Evolutionary conservation across 2,888 invertebrate genomes (phyloP).

Genomic region (Coleophora flavipennella): DNA sequence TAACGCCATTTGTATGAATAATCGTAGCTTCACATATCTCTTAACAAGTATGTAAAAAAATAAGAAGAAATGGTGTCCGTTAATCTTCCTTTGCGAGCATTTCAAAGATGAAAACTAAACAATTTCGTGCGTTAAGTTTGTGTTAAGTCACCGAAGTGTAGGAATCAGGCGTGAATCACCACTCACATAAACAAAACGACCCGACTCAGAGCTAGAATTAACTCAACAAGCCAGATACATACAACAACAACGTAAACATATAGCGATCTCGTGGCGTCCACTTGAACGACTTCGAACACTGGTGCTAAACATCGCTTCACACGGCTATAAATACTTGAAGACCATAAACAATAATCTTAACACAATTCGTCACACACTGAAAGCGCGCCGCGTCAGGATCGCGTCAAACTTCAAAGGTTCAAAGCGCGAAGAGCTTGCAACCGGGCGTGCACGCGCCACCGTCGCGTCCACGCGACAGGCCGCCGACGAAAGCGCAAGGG

Average conservation of each 20-base stretch:
- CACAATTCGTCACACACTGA: slow-evolving; percentile 45
- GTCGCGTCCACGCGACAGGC: slow-evolving; percentile 60
- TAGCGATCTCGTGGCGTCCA: slow-evolving; percentile 39
- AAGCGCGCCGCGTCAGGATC: slow-evolving; percentile 21
- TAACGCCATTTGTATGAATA: no score
- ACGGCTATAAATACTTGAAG: slow-evolving; percentile 49
- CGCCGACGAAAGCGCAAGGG: slow-evolving; percentile 53
- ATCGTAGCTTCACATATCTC: no score
- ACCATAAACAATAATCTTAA: slow-evolving; percentile 52
- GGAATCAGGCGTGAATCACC: slow-evolving; percentile 44
- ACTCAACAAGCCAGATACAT: slow-evolving; percentile 28
- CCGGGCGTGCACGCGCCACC: slow-evolving; percentile 57
- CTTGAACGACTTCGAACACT: slow-evolving; percentile 28
- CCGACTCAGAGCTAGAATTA: slow-evolving; percentile 36
- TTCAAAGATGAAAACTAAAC: no score
- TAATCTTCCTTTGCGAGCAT: no score
- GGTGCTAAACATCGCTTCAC: slow-evolving; percentile 31
- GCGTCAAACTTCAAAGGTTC: neutral
- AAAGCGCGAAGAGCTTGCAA: slow-evolving; percentile 35
- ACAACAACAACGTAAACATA: slow-evolving; percentile 52
- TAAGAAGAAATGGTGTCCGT: no score
- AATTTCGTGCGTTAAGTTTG: slow-evolving; percentile 19
- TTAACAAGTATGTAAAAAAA: no score
- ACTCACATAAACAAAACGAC: slow-evolving; percentile 47
- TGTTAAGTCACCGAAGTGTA: slow-evolving; percentile 30